Evolutionary conservation across 2,888 invertebrate species (phyloP).

Genomic region (Tigriopus californicus): DNA sequence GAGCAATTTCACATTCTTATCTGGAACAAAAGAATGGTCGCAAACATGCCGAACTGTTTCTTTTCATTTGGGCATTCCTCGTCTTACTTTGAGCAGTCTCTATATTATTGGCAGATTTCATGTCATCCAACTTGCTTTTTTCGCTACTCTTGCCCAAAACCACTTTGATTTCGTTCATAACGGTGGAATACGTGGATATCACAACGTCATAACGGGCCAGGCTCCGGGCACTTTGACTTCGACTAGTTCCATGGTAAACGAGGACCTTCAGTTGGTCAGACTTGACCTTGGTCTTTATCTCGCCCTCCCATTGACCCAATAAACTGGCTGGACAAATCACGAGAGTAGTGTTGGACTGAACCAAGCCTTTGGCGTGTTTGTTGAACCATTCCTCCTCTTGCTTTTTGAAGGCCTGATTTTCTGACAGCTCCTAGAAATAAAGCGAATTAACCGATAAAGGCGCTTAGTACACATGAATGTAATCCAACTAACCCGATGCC

Average conservation of each 20-base stretch:
- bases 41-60: no score
- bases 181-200: constrained; percentile 67
- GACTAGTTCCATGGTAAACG: constrained; percentile 60
- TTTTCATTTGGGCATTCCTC: neutral
- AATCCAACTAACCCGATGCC: constrained; percentile 31
- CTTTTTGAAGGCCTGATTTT: constrained; percentile 22
- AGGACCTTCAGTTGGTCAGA: constrained; percentile 40
- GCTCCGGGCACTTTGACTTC: constrained; percentile 32
- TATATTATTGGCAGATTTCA: neutral
- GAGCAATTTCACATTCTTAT: constrained; percentile 34
- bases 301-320: constrained; percentile 70
- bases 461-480: no score
- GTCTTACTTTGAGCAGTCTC: neutral
- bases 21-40: no score
- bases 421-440: constrained; percentile 25
- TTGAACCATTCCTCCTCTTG: constrained; percentile 18
- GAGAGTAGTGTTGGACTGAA: constrained; percentile 43
- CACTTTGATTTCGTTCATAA: constrained; percentile 25
- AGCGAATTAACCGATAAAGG: constrained; percentile 34
- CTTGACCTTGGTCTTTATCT: constrained; percentile 46
- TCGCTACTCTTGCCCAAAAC: neutral
- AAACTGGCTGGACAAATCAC: constrained; percentile 82
- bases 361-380: constrained; percentile 17
- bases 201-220: constrained; percentile 59
- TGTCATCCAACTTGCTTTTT: neutral